A percentile compares a stretch with the other conserved stretches of the same genome.
Evolutionary conservation across 2,113 vertebrate genomes (phyloP).

Genomic region (Vulpes vulpes): DNA sequence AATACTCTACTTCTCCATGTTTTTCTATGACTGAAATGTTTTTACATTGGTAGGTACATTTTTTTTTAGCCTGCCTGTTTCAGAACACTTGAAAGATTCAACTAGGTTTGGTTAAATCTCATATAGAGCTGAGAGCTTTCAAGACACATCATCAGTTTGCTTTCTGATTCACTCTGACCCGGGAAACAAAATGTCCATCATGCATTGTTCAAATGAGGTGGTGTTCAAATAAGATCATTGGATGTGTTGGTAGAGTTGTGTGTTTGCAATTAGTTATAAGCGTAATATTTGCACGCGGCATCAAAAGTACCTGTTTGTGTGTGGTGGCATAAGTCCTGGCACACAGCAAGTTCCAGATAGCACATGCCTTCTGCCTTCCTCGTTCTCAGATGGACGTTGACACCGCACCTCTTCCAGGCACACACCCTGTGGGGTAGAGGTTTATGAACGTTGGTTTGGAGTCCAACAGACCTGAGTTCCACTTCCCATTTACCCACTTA

Average conservation of each 20-base stretch:
- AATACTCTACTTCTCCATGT: neutral
- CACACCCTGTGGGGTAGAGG: conserved; percentile 67
- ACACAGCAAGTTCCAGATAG: neutral
- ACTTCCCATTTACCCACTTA: conserved; percentile 65
- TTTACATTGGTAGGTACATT: neutral
- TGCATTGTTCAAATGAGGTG: neutral
- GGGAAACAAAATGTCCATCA: neutral
- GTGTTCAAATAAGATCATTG: neutral
- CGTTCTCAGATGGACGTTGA: neutral
- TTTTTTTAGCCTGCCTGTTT: neutral
- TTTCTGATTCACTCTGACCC: conserved; percentile 37
- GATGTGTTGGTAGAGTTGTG: neutral
- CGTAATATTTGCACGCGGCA: neutral
- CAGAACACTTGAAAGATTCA: neutral
- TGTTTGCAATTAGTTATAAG: neutral
- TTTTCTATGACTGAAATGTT: neutral
- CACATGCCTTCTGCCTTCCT: neutral
- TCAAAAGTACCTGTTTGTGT: neutral
- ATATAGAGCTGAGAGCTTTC: neutral
- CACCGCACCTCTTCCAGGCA: conserved; percentile 49
- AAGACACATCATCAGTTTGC: neutral
- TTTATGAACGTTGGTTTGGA: conserved; percentile 44
- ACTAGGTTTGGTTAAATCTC: neutral
- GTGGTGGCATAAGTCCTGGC: neutral
- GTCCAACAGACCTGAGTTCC: conserved; percentile 76